Percentiles rank a stretch among this genome's conserved stretches.
phyloP scores from a whole-genome alignment of 2,888 invertebrate genomes.

The Stegana nigrithorax region DNA sequence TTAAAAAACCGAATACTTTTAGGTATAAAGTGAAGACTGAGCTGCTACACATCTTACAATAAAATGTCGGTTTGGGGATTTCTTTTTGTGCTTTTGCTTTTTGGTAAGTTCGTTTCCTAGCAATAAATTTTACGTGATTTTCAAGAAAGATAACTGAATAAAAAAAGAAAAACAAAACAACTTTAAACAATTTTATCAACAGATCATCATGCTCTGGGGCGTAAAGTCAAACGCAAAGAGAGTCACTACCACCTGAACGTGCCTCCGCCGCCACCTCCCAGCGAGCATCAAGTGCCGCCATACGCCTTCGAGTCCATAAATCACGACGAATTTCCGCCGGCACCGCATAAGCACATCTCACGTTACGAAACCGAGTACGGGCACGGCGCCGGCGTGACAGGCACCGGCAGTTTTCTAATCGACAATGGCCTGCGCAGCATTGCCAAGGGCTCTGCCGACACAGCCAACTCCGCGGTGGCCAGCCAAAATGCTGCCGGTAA shows the following conservation, averaged over 20 bases:
- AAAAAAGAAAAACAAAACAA: too few species aligned
- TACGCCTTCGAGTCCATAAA: conserved; percentile 53
- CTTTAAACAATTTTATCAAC: conserved; percentile 29
- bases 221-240: conserved; percentile 55
- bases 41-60: too few species aligned
- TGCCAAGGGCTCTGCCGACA: conserved; percentile 80
- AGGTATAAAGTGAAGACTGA: too few species aligned
- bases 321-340: conserved; percentile 48
- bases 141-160: too few species aligned
- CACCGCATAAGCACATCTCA: conserved; percentile 18
- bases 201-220: conserved; percentile 41
- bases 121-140: conserved; percentile 13
- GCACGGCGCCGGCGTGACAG: conserved; percentile 20
- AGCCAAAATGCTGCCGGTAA: conserved; percentile 82
- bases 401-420: conserved; percentile 55
- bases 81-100: conserved; percentile 41
- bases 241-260: conserved; percentile 45
- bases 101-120: conserved; percentile 42
- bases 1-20: too few species aligned
- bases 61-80: conserved; percentile 47
- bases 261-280: conserved; percentile 38
- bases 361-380: conserved; percentile 41
- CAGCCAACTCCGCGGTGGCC: conserved; percentile 78
- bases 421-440: conserved; percentile 80
- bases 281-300: conserved; percentile 38